These are phyloP conservation scores for Rallus crepitans DNA, from an alignment of 2,797 vertebrate genomes.

Conservation along the genomic window DNA sequence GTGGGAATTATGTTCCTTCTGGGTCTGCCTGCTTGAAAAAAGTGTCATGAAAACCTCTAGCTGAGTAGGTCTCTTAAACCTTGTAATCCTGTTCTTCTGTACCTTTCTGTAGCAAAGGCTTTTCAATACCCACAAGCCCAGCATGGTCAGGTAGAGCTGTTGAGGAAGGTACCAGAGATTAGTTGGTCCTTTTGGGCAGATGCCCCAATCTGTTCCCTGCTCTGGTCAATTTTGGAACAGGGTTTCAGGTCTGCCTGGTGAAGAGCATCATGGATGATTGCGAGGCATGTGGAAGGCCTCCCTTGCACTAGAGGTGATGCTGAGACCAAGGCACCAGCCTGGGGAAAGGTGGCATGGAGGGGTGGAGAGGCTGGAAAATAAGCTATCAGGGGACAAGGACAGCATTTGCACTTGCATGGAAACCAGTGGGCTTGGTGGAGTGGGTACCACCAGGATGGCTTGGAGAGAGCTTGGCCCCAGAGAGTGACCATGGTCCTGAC, in stretches of 20 bases:
- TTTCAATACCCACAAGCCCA: not conserved
- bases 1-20: not conserved
- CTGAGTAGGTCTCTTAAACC: fast-evolving
- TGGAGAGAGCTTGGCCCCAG: not conserved
- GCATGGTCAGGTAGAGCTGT: fast-evolving
- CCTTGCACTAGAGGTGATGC: not conserved
- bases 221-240: not conserved
- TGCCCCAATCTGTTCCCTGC: fast-evolving
- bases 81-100: not conserved
- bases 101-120: not conserved
- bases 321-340: not conserved
- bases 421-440: not conserved
- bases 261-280: not conserved
- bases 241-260: not conserved
- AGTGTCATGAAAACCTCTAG: not conserved
- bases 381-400: not conserved
- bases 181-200: not conserved
- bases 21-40: not conserved
- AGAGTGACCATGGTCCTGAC: fast-evolving
- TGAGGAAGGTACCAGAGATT: not conserved
- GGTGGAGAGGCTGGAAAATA: not conserved
- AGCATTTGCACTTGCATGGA: fast-evolving
- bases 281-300: not conserved
- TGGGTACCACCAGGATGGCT: not conserved
- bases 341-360: not conserved